These are phyloP conservation scores for Isurus oxyrinchus DNA, from an alignment of 2,113 vertebrate genomes.

Conservation along the genomic window DNA sequence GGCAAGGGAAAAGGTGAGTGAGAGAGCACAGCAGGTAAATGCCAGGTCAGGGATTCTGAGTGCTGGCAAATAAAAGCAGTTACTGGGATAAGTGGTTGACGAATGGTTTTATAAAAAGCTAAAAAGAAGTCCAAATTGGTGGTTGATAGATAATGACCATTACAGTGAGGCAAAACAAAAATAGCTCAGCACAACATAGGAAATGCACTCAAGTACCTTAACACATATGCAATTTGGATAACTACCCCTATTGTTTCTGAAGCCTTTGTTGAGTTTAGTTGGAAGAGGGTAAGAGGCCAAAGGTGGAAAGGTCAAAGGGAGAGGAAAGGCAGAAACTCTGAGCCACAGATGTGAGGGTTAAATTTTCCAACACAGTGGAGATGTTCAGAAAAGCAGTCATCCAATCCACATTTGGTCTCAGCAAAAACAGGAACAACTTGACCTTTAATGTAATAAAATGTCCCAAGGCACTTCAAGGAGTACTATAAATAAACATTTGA, in stretches of 20 bases:
- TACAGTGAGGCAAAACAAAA: neutral
- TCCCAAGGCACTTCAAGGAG: too few species aligned
- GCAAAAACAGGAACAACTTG: too few species aligned
- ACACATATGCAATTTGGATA: neutral
- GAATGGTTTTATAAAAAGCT: neutral
- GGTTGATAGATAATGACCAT: neutral
- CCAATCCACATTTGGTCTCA: neutral
- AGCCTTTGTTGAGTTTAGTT: neutral
- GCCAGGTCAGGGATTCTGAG: neutral
- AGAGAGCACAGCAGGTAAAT: neutral
- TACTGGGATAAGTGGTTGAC: neutral
- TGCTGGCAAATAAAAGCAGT: neutral
- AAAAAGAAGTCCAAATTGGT: neutral
- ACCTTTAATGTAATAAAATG: too few species aligned
- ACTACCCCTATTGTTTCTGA: neutral
- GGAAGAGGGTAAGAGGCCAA: neutral
- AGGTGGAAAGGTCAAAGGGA: neutral
- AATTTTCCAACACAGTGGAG: neutral
- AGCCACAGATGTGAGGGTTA: neutral
- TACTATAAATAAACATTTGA: too few species aligned
- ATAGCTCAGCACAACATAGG: too few species aligned
- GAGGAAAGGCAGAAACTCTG: neutral
- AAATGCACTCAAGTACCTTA: neutral
- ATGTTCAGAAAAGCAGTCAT: neutral
- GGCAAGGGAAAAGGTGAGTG: neutral